Evolutionary conservation across 2,113 vertebrate genomes (phyloP), one percentile per base, ranked within the genome.

Genomic region (Patagioenas fasciata): DNA sequence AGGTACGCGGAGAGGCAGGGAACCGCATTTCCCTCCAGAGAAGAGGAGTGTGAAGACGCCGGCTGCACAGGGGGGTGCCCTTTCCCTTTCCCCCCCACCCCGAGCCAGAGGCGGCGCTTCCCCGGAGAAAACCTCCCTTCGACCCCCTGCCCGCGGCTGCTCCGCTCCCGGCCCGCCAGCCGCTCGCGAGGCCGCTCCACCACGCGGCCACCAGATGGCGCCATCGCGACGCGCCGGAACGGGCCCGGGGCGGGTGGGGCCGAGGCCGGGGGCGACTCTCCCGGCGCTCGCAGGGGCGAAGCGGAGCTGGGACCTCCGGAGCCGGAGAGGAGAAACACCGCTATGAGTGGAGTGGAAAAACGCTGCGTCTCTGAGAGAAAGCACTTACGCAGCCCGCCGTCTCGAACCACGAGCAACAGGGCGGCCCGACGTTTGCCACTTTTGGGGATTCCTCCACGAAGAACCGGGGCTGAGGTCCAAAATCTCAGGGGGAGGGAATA

Each of bases 41-140:
- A 6, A 24, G 11, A 15, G 28, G 12, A n/a, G 9, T 0, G 21
- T 1, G 38, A 4, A 2, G 11, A 2, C 12, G 0, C 5, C 0
- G 14, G 6, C 51, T 6, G 11, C 36, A 17, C 5, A 10, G 3
- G 12, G 11, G 15, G 13, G 3, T 2, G 32, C 15, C 5, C 21
- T 8, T 17, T 16, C 23, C 36, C 26, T 5, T 34, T 19, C 6
- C 23, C 11, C 13, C 10, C 14, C 24, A 15, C 5, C 13, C 38
- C 8, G 23, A 11, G 8, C 29, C 24, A 2, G 58, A 13, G n/a
- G 3, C 11, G 6, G 48, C 21, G 10, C 8, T 19, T 18, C 29
- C 21, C 15, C 12, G 4, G 26, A 24, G 7, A 9, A 18, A 21
- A 14, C 17, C 31, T 1, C 17, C 17, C 4, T 40, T 40, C 13